These are phyloP conservation scores for Ceraclea dissimilis DNA, from an alignment of 2,888 invertebrate species.

Conservation along the genomic window DNA sequence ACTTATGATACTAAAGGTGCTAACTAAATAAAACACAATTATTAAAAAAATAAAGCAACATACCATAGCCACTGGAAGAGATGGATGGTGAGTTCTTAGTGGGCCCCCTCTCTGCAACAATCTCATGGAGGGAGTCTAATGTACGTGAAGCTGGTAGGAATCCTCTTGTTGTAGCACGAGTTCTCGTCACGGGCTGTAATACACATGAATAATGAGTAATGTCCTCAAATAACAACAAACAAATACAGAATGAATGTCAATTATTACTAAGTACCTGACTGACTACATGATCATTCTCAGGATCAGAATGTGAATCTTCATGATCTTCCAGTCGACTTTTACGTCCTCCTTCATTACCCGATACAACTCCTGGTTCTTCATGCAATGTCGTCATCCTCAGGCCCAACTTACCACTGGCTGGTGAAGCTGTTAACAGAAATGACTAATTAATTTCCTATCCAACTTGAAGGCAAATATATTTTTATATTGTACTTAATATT, in stretches of 20 bases:
- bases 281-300: slow-evolving; percentile 31
- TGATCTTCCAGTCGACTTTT: slow-evolving; percentile 26
- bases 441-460: not conserved
- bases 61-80: slow-evolving; percentile 74
- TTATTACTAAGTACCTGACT: slow-evolving; percentile 32
- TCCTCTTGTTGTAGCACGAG: slow-evolving; percentile 39
- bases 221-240: not conserved
- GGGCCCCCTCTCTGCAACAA: slow-evolving; percentile 49
- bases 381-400: slow-evolving; percentile 88
- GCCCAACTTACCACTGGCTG: slow-evolving; percentile 76
- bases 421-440: slow-evolving; percentile 58
- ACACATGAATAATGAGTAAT: no score
- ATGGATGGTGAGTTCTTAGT: slow-evolving; percentile 61
- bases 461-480: not conserved
- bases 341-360: slow-evolving; percentile 24
- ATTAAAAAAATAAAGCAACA: slow-evolving; percentile 18
- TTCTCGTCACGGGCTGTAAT: slow-evolving; percentile 37
- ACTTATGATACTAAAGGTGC: not conserved
- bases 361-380: slow-evolving; percentile 58
- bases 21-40: not conserved
- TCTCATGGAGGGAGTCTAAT: slow-evolving; percentile 76
- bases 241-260: not conserved
- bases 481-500: not conserved
- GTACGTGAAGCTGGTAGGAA: slow-evolving; percentile 73
- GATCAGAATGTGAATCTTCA: slow-evolving; percentile 48